Evolutionary conservation across 1,140 invertebrate species (phyloP).

Genomic region (Cyrtorhinus lividipennis): DNA sequence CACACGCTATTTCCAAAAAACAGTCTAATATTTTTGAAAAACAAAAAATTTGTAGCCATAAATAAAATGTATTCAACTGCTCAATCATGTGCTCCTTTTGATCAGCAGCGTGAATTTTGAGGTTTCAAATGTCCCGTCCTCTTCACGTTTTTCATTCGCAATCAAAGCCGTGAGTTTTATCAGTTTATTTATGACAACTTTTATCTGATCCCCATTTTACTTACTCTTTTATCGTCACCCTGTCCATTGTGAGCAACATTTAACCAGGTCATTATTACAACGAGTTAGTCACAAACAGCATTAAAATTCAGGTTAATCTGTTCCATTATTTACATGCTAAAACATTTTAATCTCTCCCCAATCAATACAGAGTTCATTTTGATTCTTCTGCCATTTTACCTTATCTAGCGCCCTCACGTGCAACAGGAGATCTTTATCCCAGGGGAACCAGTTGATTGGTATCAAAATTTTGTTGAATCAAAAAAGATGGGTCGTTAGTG

Average conservation of each 20-base stretch:
- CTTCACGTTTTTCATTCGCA: background rate
- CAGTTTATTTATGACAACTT: too few species aligned
- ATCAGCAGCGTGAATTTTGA: too few species aligned
- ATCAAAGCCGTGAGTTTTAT: background rate
- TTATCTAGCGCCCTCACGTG: background rate
- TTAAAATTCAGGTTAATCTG: background rate
- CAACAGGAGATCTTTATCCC: background rate
- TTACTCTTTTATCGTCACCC: constrained; percentile 7
- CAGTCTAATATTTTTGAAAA: too few species aligned
- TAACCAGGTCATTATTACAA: background rate
- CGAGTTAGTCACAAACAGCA: background rate
- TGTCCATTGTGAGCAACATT: background rate
- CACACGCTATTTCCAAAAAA: too few species aligned
- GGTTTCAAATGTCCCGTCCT: too few species aligned
- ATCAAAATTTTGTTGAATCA: too few species aligned
- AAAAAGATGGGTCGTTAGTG: too few species aligned
- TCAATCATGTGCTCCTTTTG: too few species aligned
- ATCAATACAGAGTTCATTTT: too few species aligned
- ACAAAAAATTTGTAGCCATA: too few species aligned
- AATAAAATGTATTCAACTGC: too few species aligned
- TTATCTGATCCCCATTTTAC: background rate
- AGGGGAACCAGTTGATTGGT: background rate
- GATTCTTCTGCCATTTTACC: too few species aligned
- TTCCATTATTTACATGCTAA: background rate
- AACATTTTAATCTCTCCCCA: background rate